A percentile compares a stretch with the other conserved stretches of the same genome.
Conservation (phyloP, 2,797 vertebrate genomes). For the Podarcis lilfordi region DNA sequence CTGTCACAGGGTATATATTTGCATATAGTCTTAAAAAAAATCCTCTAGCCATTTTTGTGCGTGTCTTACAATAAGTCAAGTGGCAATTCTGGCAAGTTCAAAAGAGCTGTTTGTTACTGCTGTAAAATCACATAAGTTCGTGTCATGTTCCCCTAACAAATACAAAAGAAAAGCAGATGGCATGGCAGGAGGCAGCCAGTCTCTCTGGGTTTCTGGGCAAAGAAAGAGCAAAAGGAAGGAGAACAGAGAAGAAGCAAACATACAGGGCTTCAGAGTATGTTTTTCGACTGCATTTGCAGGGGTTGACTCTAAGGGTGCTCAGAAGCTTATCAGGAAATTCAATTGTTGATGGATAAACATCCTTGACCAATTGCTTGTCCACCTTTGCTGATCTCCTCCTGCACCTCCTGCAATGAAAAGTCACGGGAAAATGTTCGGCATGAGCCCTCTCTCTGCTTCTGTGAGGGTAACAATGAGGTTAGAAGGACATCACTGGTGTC, state of each 20-base stretch:
- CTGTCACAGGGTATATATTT: background rate
- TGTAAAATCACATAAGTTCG: background rate
- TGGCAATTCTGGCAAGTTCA: background rate
- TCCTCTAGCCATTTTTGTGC: background rate
- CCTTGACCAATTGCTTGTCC: background rate
- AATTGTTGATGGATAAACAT: background rate
- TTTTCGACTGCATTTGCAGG: background rate
- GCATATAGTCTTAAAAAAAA: background rate
- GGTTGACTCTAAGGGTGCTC: background rate
- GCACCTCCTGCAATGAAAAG: background rate
- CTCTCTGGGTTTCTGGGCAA: background rate
- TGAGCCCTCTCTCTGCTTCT: background rate
- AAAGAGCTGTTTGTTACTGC: background rate
- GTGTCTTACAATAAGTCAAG: background rate
- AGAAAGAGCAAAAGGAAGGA: background rate
- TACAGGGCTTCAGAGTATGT: background rate
- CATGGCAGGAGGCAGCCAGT: background rate
- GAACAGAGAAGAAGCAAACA: background rate
- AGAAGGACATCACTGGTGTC: background rate
- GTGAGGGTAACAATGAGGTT: background rate
- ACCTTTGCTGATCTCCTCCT: background rate
- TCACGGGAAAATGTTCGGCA: background rate
- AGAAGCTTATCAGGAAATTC: background rate
- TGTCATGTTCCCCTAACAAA: constrained; percentile 12
- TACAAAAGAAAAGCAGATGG: constrained; percentile 14